These are phyloP conservation scores for Leucophenga montana DNA, from an alignment of 2,888 invertebrate species.

Conservation along the genomic window DNA sequence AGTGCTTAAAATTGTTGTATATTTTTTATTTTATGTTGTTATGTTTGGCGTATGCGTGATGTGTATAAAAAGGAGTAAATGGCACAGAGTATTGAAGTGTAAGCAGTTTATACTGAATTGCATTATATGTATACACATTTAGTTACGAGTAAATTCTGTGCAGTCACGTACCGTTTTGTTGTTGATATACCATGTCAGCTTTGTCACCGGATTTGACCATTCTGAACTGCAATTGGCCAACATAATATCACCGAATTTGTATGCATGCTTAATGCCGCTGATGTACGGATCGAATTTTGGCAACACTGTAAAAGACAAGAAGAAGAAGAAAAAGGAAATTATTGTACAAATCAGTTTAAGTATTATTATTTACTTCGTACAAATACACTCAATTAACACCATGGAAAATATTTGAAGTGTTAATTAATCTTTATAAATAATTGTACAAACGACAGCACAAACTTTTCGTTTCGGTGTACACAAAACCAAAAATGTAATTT, in stretches of 20 bases:
- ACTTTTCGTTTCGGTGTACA: conserved; percentile 53
- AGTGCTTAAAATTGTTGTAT: background rate
- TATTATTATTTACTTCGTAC: too few species aligned
- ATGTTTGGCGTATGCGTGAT: background rate
- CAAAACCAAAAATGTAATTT: conserved; percentile 61
- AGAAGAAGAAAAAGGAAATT: conserved; percentile 3
- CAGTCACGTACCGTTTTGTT: conserved; percentile 70
- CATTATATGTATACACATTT: background rate
- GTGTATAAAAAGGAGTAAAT: background rate
- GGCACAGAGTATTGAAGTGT: too few species aligned
- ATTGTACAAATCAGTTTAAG: too few species aligned
- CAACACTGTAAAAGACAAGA: conserved; percentile 67
- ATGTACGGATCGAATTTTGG: conserved; percentile 72
- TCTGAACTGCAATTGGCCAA: conserved; percentile 73
- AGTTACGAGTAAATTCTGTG: conserved; percentile 33
- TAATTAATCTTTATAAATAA: conserved; percentile 66
- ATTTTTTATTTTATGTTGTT: background rate
- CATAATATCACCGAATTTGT: conserved; percentile 71
- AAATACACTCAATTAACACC: conserved; percentile 50
- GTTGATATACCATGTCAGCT: conserved; percentile 72
- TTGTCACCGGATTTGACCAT: conserved; percentile 72
- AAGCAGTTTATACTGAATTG: conserved; percentile 12
- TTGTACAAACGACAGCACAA: conserved; percentile 54
- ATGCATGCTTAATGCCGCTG: conserved; percentile 67
- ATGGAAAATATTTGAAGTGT: conserved; percentile 62